Evolutionary conservation across 1,140 invertebrate species (phyloP).

Genomic region (Mesaphorura yosii): DNA sequence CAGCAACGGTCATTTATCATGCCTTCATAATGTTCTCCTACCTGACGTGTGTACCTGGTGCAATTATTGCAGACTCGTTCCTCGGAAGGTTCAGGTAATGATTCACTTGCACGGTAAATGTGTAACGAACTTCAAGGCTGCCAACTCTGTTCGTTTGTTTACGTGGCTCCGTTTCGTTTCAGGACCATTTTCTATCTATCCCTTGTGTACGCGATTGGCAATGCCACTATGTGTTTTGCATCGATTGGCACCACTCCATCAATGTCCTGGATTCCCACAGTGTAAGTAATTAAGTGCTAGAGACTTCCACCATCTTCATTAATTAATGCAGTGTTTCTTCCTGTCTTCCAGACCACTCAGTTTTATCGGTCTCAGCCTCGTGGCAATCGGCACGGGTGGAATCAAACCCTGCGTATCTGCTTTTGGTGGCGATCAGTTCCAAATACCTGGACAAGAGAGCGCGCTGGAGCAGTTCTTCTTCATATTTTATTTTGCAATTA

Average conservation of each 20-base stretch:
- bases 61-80: conserved; percentile 73
- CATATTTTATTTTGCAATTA: conserved; percentile 87
- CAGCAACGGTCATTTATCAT: conserved; percentile 69
- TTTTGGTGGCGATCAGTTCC: conserved; percentile 94
- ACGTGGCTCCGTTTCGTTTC: conserved; percentile 29
- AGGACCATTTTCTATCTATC: conserved; percentile 79
- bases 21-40: conserved; percentile 69
- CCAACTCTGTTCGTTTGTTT: neutral
- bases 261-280: too few relatives aligned
- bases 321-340: conserved; percentile 6
- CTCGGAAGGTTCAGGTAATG: conserved; percentile 65
- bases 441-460: conserved; percentile 58
- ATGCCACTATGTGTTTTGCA: conserved; percentile 59
- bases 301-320: neutral
- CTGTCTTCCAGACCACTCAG: conserved; percentile 45
- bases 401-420: conserved; percentile 96
- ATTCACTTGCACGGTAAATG: neutral
- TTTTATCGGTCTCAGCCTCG: conserved; percentile 58
- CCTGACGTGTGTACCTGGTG: conserved; percentile 38
- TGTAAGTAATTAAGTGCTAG: conserved; percentile 39
- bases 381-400: conserved; percentile 82
- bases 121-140: neutral
- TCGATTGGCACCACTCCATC: conserved; percentile 44
- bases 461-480: conserved; percentile 79
- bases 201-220: conserved; percentile 73